phyloP scores from a whole-genome alignment of 2,888 invertebrate species.

The Heterodera filipjevi region DNA sequence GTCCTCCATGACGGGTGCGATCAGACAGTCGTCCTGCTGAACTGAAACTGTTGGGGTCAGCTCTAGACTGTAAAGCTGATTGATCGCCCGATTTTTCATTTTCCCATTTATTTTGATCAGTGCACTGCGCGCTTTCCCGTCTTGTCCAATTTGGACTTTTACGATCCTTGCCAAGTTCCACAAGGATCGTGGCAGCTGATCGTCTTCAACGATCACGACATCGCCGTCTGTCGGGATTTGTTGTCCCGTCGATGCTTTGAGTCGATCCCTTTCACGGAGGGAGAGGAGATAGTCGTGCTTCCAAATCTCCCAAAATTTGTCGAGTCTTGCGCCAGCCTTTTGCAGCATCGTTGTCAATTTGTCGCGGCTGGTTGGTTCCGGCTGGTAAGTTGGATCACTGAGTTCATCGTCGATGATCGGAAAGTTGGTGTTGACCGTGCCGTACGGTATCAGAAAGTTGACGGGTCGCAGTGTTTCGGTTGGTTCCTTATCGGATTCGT shows the following conservation, averaged over 20 bases:
- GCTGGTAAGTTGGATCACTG: not conserved
- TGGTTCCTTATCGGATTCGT: not conserved
- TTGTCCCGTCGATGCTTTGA: not conserved
- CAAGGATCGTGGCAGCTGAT: not conserved
- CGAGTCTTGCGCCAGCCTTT: not conserved
- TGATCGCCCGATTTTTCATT: not conserved
- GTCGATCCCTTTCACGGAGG: not conserved
- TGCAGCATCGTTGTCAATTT: not conserved
- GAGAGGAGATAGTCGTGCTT: not conserved
- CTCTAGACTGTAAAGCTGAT: not conserved
- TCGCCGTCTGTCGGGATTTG: not conserved
- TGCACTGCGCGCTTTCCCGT: not conserved
- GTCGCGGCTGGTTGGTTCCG: not conserved
- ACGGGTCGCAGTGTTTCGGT: not conserved
- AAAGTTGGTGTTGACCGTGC: not conserved
- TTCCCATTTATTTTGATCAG: not conserved
- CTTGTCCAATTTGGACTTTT: not conserved
- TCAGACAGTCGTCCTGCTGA: not conserved
- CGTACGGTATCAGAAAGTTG: constrained; percentile 1
- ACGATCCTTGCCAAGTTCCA: not conserved
- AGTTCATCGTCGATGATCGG: not conserved
- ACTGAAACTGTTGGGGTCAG: no score
- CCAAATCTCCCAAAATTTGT: constrained; percentile 23
- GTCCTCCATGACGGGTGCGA: not conserved
- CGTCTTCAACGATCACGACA: not conserved